Conservation (phyloP, 2,797 vertebrate genomes). For the Pantherophis vulpinus region DNA sequence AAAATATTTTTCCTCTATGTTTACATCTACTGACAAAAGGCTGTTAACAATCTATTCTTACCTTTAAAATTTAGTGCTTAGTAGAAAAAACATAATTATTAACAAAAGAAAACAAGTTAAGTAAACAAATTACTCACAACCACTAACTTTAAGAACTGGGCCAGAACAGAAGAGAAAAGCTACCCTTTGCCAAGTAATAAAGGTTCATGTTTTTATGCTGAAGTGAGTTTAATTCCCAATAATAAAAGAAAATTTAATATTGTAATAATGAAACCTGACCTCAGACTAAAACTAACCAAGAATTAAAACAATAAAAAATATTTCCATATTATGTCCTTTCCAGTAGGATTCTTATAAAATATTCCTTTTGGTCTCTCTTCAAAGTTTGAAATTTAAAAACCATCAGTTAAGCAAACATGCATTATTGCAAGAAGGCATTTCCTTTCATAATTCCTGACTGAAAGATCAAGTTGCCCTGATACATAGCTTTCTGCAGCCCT, state of each 20-base stretch:
- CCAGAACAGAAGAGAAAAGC: constrained; percentile 4
- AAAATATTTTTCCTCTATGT: constrained; percentile 46
- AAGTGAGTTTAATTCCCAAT: constrained; percentile 39
- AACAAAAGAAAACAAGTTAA: constrained; percentile 11
- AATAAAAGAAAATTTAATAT: constrained; percentile 40
- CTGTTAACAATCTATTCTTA: constrained; percentile 47
- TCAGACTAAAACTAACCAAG: constrained; percentile 40
- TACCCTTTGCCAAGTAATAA: constrained; percentile 37
- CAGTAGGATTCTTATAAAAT: constrained; percentile 33
- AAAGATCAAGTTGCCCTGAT: constrained; percentile 35
- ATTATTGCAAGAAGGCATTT: background rate
- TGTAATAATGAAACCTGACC: constrained; percentile 37
- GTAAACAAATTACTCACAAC: constrained; percentile 30
- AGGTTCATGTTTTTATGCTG: constrained; percentile 40
- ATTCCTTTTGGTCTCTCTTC: constrained; percentile 35
- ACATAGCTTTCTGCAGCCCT: constrained; percentile 23
- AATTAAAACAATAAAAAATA: constrained; percentile 55
- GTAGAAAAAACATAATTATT: constrained; percentile 44
- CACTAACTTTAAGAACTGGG: constrained; percentile 43
- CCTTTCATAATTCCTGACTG: background rate
- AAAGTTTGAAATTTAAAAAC: constrained; percentile 49
- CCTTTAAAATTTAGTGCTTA: constrained; percentile 39
- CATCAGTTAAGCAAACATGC: background rate
- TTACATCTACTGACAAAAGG: constrained; percentile 20
- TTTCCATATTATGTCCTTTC: constrained; percentile 31